Evolutionary conservation across 2,888 invertebrate genomes (phyloP).

Genomic region (Drosophila neoperkinsi): DNA sequence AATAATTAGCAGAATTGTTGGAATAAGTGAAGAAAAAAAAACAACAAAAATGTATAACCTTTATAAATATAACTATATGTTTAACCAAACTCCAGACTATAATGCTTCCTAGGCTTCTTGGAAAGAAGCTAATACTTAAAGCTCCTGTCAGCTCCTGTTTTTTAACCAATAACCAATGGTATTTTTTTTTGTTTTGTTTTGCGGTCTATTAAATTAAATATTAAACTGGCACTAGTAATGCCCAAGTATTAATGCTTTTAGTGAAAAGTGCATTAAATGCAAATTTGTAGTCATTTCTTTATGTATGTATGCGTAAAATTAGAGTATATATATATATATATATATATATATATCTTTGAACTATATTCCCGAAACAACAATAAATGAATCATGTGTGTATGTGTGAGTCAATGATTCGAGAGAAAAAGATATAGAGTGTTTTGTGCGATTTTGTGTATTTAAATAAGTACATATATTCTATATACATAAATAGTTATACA

Average conservation of each 20-base stretch:
- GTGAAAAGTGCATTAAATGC: slow-evolving; percentile 81
- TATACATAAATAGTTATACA: slow-evolving; percentile 33
- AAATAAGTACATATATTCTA: slow-evolving; percentile 60
- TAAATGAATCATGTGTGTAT: slow-evolving; percentile 23
- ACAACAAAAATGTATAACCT: slow-evolving; percentile 21
- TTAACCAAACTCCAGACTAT: slow-evolving; percentile 29
- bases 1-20: slow-evolving; percentile 41
- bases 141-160: slow-evolving; percentile 7
- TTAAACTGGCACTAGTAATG: slow-evolving; percentile 37
- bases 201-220: slow-evolving; percentile 38
- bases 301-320: slow-evolving; percentile 57
- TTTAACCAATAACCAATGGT: slow-evolving; percentile 13
- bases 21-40: not conserved
- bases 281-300: slow-evolving; percentile 71
- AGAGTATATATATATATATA: not conserved
- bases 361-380: slow-evolving; percentile 1
- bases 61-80: slow-evolving; percentile 17
- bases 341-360: slow-evolving; percentile 6
- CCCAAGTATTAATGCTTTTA: slow-evolving; percentile 69
- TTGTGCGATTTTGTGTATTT: slow-evolving; percentile 73
- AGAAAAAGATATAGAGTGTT: slow-evolving; percentile 22
- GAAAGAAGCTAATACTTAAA: slow-evolving; percentile 36
- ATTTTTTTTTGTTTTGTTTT: slow-evolving; percentile 1
- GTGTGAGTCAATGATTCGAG: slow-evolving; percentile 22
- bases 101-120: slow-evolving; percentile 60